phyloP scores from a whole-genome alignment of 1,140 invertebrate species.

The Drosophila ohnishii region DNA sequence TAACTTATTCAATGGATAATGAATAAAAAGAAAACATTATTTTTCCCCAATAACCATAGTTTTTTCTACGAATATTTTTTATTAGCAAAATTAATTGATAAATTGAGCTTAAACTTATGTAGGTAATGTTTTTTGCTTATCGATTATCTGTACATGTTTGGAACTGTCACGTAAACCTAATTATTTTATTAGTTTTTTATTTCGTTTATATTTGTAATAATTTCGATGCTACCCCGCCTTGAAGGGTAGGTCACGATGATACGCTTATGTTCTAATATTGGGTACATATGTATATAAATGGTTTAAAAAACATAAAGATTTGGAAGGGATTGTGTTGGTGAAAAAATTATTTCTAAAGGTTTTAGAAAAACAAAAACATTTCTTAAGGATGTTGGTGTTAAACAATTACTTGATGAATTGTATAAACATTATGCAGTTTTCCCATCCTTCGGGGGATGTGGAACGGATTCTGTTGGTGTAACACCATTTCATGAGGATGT shows the following conservation, averaged over 20 bases:
- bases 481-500: too few relatives aligned
- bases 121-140: background rate
- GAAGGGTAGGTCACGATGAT: constrained; percentile 8
- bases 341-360: too few relatives aligned
- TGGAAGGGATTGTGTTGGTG: background rate
- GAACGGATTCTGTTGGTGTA: too few relatives aligned
- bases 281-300: background rate
- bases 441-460: too few relatives aligned
- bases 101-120: background rate
- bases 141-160: constrained; percentile 1
- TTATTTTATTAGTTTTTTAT: background rate
- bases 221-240: constrained; percentile 15
- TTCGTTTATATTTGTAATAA: background rate
- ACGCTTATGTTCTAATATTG: background rate
- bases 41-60: constrained; percentile 5
- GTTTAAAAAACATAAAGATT: background rate
- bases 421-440: too few relatives aligned
- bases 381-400: too few relatives aligned
- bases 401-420: too few relatives aligned
- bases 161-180: background rate
- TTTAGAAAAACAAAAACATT: too few relatives aligned
- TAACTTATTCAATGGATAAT: constrained; percentile 59
- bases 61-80: background rate
- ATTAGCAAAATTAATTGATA: background rate
- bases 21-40: constrained; percentile 57